Percentiles rank a stretch among this genome's conserved stretches.
These are phyloP conservation scores for Brachyistius frenatus DNA, from an alignment of 2,113 vertebrate species.

Conservation along the genomic window DNA sequence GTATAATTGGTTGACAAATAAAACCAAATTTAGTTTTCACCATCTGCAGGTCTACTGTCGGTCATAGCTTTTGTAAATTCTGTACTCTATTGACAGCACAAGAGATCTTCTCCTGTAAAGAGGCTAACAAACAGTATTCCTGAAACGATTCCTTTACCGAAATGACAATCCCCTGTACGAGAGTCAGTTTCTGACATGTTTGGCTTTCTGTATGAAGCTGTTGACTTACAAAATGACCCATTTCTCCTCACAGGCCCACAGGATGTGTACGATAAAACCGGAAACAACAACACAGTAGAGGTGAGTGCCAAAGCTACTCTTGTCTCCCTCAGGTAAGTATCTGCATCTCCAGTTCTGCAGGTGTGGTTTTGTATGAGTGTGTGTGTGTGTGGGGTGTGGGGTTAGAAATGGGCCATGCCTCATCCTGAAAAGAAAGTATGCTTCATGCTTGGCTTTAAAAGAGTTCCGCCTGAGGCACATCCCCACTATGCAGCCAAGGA, in stretches of 20 bases:
- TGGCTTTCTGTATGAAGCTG: not conserved
- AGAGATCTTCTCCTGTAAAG: not conserved
- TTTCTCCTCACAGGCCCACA: slow-evolving; percentile 88
- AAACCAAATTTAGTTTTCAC: too few species aligned
- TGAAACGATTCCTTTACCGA: not conserved
- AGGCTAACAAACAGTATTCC: not conserved
- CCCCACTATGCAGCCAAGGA: slow-evolving; percentile 45
- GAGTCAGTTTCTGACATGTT: not conserved
- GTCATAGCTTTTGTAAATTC: too few species aligned
- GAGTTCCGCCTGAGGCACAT: slow-evolving; percentile 64
- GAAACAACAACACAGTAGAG: slow-evolving; percentile 95
- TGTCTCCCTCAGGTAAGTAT: slow-evolving; percentile 76
- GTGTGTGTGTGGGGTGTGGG: slow-evolving; percentile 10
- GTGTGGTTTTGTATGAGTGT: slow-evolving; percentile 29
- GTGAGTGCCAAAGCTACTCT: slow-evolving; percentile 86
- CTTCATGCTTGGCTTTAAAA: slow-evolving; percentile 73
- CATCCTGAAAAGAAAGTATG: slow-evolving; percentile 54
- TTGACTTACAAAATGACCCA: slow-evolving; percentile 42
- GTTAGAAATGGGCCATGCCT: slow-evolving; percentile 44
- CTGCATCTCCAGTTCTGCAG: slow-evolving; percentile 34
- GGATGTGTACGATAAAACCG: slow-evolving; percentile 90
- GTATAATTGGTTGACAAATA: too few species aligned
- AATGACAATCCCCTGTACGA: slow-evolving; percentile 3
- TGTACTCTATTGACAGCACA: too few species aligned
- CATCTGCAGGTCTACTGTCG: too few species aligned